Evolutionary conservation across 2,113 vertebrate species (phyloP).

Genomic region (Corythornis cristatus): DNA sequence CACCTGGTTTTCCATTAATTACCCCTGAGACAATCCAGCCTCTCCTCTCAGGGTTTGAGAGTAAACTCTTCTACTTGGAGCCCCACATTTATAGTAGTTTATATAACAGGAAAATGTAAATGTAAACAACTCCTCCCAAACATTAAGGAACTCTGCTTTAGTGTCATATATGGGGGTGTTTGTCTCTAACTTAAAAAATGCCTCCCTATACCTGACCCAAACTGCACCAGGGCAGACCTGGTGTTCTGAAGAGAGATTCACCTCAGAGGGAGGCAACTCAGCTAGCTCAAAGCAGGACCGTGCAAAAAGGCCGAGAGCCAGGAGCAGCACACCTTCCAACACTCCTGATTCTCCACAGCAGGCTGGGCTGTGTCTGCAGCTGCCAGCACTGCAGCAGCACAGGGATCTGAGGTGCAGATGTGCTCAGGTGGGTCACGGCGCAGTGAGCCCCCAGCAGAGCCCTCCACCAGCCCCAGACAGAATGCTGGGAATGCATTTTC

Average conservation of each 20-base stretch:
- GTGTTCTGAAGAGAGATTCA: not conserved
- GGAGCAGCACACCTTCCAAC: not conserved
- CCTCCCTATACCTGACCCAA: too few species aligned
- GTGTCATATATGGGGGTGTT: rapidly evolving
- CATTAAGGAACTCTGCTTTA: not conserved
- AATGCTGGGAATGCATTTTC: not conserved
- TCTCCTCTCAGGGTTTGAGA: not conserved
- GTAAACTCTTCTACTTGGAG: not conserved
- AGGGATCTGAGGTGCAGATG: rapidly evolving
- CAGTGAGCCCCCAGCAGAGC: not conserved
- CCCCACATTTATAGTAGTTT: not conserved
- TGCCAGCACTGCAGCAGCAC: rapidly evolving
- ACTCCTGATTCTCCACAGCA: not conserved
- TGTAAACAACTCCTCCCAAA: not conserved
- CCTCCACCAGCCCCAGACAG: not conserved
- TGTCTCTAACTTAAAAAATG: not conserved
- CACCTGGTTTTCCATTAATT: not conserved
- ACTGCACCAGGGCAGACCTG: not conserved
- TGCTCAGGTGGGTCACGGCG: rapidly evolving
- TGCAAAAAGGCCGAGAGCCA: not conserved
- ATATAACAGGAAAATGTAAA: not conserved
- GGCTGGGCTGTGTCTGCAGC: rapidly evolving
- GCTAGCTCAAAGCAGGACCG: not conserved
- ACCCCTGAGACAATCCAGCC: not conserved
- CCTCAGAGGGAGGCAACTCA: rapidly evolving